phyloP scores from a whole-genome alignment of 1,140 invertebrate species.

The Diachasmimorpha longicaudata region DNA sequence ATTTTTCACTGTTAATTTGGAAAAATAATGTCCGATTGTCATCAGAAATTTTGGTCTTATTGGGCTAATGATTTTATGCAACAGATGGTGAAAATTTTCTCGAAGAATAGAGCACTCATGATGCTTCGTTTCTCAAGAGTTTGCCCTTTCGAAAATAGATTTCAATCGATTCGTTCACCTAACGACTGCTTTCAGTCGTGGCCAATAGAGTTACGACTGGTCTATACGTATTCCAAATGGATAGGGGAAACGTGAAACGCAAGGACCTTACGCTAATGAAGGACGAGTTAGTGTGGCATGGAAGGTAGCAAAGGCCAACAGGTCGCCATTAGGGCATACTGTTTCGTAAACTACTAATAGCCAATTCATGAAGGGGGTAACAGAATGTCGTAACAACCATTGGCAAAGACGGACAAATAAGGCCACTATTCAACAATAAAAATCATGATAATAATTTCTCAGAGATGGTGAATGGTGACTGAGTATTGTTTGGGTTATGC shows the following conservation, averaged over 20 bases:
- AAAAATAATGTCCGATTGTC: too few species aligned
- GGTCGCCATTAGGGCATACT: slow-evolving; percentile 52
- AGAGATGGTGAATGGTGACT: not conserved
- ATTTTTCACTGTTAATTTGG: too few species aligned
- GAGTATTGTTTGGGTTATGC: not conserved
- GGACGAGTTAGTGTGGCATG: slow-evolving; percentile 35
- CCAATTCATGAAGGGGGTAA: slow-evolving; percentile 43
- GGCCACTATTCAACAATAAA: not conserved
- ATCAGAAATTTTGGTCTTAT: too few species aligned
- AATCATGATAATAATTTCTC: not conserved
- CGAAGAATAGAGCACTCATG: not conserved
- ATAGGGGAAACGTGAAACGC: slow-evolving; percentile 22
- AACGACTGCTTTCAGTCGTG: slow-evolving; percentile 1
- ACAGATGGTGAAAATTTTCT: too few species aligned
- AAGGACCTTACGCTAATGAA: slow-evolving; percentile 45
- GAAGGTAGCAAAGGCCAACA: slow-evolving; percentile 47
- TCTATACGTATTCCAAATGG: not conserved
- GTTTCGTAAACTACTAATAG: slow-evolving; percentile 50
- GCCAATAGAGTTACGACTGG: not conserved
- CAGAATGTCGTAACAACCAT: not conserved
- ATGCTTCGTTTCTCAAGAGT: not conserved
- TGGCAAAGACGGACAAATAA: not conserved
- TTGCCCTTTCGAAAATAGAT: not conserved
- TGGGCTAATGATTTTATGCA: too few species aligned
- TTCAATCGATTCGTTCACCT: not conserved